A percentile compares a stretch with the other conserved stretches of the same genome.
phyloP scores from a whole-genome alignment of 2,113 vertebrate genomes.

The Rhinolophus sinicus region DNA sequence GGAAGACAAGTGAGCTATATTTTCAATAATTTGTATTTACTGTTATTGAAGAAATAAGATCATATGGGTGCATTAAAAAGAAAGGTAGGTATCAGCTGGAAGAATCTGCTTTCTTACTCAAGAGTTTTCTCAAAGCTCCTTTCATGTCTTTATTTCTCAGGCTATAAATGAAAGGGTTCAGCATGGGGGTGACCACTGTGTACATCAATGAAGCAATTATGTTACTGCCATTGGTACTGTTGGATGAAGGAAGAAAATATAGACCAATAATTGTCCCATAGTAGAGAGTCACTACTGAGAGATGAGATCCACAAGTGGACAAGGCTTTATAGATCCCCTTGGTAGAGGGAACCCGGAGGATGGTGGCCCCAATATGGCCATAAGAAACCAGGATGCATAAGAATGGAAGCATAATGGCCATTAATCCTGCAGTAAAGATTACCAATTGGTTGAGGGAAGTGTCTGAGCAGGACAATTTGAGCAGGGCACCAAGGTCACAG shows the following conservation, averaged over 20 bases:
- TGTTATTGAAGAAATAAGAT: neutral
- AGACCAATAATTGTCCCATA: constrained; percentile 75
- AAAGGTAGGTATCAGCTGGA: constrained; percentile 24
- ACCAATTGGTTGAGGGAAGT: constrained; percentile 72
- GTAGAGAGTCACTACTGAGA: constrained; percentile 77
- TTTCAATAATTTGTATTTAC: constrained; percentile 40
- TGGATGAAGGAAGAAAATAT: constrained; percentile 72
- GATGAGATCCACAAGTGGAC: constrained; percentile 80
- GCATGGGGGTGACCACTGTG: constrained; percentile 70
- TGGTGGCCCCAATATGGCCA: constrained; percentile 63
- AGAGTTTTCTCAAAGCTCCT: constrained; percentile 62
- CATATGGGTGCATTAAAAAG: neutral
- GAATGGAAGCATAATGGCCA: constrained; percentile 70
- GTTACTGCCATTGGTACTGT: constrained; percentile 23
- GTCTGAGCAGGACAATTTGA: constrained; percentile 75
- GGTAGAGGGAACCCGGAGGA: constrained; percentile 58
- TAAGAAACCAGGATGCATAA: constrained; percentile 75
- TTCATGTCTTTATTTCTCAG: constrained; percentile 76
- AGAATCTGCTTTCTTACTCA: constrained; percentile 40
- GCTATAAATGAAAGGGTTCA: constrained; percentile 80
- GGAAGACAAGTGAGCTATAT: neutral
- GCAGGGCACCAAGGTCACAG: constrained; percentile 72
- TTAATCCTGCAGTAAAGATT: constrained; percentile 71
- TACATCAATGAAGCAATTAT: constrained; percentile 76
- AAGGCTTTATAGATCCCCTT: constrained; percentile 75